These are phyloP conservation scores for Mionectes macconnelli DNA, from an alignment of 2,113 vertebrate species.

Conservation along the genomic window DNA sequence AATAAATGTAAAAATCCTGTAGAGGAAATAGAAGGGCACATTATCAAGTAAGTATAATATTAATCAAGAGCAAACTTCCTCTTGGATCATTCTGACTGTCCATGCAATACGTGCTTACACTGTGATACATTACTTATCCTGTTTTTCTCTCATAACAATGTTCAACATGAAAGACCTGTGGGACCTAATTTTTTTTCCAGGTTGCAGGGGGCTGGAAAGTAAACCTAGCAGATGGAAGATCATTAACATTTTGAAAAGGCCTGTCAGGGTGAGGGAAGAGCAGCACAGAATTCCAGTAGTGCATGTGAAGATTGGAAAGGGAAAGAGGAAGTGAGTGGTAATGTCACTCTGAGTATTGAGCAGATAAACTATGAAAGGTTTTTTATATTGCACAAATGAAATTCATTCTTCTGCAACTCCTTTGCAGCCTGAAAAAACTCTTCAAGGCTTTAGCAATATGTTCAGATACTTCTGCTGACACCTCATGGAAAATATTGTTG, in stretches of 20 bases:
- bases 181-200: background rate
- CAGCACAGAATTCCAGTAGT: background rate
- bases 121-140: background rate
- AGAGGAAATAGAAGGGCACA: background rate
- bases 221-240: background rate
- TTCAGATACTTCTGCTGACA: slow-evolving; percentile 60
- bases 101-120: background rate
- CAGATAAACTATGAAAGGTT: background rate
- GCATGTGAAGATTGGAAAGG: background rate
- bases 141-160: background rate
- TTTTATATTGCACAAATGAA: background rate
- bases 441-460: background rate
- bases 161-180: background rate
- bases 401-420: background rate
- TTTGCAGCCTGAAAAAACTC: background rate
- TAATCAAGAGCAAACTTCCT: background rate
- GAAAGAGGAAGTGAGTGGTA: background rate
- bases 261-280: background rate
- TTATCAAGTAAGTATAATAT: background rate
- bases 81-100: background rate
- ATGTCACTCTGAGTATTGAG: background rate
- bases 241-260: background rate
- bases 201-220: background rate
- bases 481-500: slow-evolving; percentile 35
- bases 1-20: background rate